Conservation (phyloP, 2,797 vertebrate genomes). For the Chanos chanos region DNA sequence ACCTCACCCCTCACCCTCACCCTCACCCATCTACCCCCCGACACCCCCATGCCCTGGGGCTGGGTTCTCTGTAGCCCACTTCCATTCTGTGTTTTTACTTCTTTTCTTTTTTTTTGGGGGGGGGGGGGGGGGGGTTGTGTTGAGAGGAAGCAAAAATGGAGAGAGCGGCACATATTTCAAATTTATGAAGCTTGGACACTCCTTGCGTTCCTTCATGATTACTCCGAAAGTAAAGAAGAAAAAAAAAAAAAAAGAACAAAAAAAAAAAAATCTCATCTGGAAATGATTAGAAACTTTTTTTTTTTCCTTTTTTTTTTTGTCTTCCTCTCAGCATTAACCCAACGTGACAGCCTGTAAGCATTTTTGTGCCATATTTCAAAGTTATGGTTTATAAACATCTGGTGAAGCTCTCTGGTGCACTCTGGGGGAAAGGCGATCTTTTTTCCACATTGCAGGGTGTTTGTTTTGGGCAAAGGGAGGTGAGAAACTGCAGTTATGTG, state of each 20-base stretch:
- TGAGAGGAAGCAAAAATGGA: conserved; percentile 49
- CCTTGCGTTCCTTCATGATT: conserved; percentile 89
- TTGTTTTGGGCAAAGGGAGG: conserved; percentile 51
- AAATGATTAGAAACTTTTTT: conserved; percentile 86
- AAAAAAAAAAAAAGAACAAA: conserved; percentile 51
- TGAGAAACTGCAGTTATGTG: conserved; percentile 47
- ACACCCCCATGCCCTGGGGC: neutral
- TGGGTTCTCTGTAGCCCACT: conserved; percentile 53
- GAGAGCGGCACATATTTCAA: conserved; percentile 78
- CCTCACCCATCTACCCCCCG: conserved; percentile 3
- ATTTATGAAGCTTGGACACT: conserved; percentile 79
- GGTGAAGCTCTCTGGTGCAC: conserved; percentile 46
- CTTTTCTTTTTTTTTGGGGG: conserved; percentile 58
- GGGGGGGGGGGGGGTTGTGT: conserved; percentile 33
- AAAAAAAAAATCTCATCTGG: conserved; percentile 83
- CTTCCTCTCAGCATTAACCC: conserved; percentile 55
- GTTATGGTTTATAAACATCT: conserved; percentile 61
- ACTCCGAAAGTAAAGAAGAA: conserved; percentile 64
- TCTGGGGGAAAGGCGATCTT: conserved; percentile 41
- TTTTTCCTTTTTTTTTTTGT: conserved; percentile 67
- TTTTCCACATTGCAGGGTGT: conserved; percentile 46
- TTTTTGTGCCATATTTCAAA: conserved; percentile 57
- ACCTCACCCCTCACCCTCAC: conserved; percentile 2
- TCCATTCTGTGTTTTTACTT: conserved; percentile 66
- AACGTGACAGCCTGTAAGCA: conserved; percentile 59